Base-by-base conservation (phyloP, 2,888 invertebrate genomes). In the Papilio elwesi region DNA sequence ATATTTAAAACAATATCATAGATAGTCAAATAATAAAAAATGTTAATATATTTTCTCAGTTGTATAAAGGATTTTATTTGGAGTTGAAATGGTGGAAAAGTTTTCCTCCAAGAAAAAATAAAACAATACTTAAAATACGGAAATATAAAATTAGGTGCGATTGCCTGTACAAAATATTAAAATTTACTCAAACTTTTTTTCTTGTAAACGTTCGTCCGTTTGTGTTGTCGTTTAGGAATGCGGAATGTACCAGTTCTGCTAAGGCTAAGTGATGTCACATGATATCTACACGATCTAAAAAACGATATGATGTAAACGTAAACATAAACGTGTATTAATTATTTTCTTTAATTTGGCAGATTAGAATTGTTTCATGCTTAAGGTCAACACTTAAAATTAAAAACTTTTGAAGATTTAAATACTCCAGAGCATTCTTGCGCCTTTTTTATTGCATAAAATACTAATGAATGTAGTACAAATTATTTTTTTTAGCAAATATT, bases 281-380 rank as follows among this genome's bases (percentile, higher is more conserved):
- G 53, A n/a, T 1, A 53, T 10, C 8, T 53, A 38, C n/a, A 64
- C 15, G 6, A 48, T 48, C 26, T 64, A 11, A 48, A 64, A 64
- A 64, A 64, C 63, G 48, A 7, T 49, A 49, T 64, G 48, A 64
- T 15, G 16, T 64, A 48, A 64, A 64, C 11, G 63, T 64, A 64
- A 64, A 64, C 16, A 49, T 48, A 48, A 26, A 6, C 7, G 36
- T 16, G 26, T 26, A 26, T 26, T 26, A 26, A 11, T 26, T 57
- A 57, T 57, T 64, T 64, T 49, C 12, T 16, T 49, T 48, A 2
- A 48, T 48, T 48, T 48, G 47, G 11, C 43, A 63, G 15, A 48
- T 47, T 47, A 63, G 15, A 26, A 63, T 63, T 9, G 15, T 48
- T 47, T 5, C 9, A 16, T 43, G 13, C 43, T 43, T 62, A 43